Conservation (phyloP, 2,113 vertebrate genomes). For the Pandion haliaetus region DNA sequence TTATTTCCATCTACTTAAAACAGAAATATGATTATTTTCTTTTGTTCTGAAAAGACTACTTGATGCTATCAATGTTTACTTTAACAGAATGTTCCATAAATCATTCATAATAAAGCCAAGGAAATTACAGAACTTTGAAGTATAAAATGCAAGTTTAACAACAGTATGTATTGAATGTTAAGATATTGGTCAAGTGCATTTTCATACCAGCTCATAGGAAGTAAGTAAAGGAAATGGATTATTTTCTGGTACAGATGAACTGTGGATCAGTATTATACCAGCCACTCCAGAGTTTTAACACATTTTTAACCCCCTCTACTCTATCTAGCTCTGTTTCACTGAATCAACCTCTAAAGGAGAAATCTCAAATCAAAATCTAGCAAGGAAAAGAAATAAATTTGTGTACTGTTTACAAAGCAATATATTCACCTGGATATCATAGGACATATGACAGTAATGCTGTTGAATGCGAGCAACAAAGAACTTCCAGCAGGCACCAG, state of each 20-base stretch:
- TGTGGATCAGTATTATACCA: not conserved
- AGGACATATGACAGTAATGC: conserved; percentile 27
- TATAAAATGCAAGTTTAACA: conserved; percentile 29
- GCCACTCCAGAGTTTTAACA: not conserved
- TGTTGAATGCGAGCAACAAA: conserved; percentile 17
- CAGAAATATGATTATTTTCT: conserved; percentile 4
- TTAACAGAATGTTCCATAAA: conserved; percentile 43
- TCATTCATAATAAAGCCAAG: not conserved
- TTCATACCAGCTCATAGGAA: conserved; percentile 33
- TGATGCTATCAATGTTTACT: conserved; percentile 35
- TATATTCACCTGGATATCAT: conserved; percentile 27
- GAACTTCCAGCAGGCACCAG: conserved; percentile 31
- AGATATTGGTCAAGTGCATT: conserved; percentile 25
- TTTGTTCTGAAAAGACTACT: conserved; percentile 34
- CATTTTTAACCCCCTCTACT: not conserved
- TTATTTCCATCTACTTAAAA: not conserved
- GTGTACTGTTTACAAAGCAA: not conserved
- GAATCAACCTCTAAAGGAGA: conserved; percentile 27
- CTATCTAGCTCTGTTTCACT: not conserved
- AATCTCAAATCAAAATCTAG: conserved; percentile 43
- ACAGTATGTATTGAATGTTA: conserved; percentile 15
- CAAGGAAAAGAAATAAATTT: conserved; percentile 34
- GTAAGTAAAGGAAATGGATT: conserved; percentile 35
- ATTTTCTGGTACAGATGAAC: not conserved
- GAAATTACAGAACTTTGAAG: conserved; percentile 64